These are phyloP conservation scores for Cossypha caffra DNA, from an alignment of 2,797 vertebrate species.

Conservation along the genomic window DNA sequence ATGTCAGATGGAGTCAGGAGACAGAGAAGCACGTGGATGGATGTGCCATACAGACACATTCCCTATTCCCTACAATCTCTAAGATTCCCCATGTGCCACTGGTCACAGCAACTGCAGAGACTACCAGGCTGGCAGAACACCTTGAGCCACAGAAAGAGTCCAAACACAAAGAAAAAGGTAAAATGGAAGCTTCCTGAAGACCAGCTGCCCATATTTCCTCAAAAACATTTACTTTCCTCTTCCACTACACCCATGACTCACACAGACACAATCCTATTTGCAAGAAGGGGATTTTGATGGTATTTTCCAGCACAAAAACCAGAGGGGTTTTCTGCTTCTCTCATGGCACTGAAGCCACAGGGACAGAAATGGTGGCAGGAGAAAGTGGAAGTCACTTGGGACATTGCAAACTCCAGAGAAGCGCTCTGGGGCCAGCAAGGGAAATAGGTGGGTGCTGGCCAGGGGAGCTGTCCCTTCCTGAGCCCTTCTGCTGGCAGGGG, in stretches of 20 bases:
- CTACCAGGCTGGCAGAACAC: not conserved
- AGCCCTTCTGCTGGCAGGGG: not conserved
- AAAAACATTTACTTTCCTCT: not conserved
- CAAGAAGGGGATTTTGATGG: not conserved
- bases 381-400: not conserved
- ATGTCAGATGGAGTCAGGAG: not conserved
- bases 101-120: not conserved
- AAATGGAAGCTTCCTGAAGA: not conserved
- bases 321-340: not conserved
- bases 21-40: not conserved
- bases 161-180: not conserved
- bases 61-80: not conserved
- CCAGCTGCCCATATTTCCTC: fast-evolving
- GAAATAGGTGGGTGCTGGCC: fast-evolving
- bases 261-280: fast-evolving
- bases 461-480: fast-evolving
- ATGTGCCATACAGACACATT: not conserved
- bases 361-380: not conserved
- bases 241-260: not conserved
- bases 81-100: not conserved
- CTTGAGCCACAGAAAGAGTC: not conserved
- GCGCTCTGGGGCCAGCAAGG: not conserved
- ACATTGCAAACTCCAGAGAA: not conserved
- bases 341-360: not conserved
- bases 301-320: fast-evolving